phyloP scores from a whole-genome alignment of 2,113 vertebrate species.

The Eubucco bourcierii region DNA sequence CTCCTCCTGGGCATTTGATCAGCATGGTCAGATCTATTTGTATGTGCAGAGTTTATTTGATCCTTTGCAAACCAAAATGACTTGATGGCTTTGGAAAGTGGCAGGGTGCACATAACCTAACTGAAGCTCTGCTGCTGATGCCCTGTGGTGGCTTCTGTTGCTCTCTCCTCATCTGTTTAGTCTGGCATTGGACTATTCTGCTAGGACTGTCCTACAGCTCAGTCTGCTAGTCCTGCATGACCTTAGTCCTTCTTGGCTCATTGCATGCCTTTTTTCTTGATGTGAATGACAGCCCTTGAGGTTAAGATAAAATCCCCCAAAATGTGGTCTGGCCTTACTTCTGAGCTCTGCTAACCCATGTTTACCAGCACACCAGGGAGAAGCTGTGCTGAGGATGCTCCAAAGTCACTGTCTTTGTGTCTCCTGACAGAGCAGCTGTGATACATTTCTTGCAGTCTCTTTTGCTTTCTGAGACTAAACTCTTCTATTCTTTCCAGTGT shows the following conservation, averaged over 20 bases:
- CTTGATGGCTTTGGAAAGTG: background rate
- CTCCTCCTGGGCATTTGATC: background rate
- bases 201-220: background rate
- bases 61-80: background rate
- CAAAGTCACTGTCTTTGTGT: background rate
- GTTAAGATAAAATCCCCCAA: background rate
- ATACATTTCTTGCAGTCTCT: background rate
- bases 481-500: background rate
- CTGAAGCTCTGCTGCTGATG: background rate
- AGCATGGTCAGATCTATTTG: background rate
- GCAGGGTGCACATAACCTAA: background rate
- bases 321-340: background rate
- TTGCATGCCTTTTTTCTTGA: background rate
- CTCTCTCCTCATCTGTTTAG: background rate
- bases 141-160: background rate
- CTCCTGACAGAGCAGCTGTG: background rate
- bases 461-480: background rate
- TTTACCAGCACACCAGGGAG: background rate
- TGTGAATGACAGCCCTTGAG: background rate
- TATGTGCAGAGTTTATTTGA: slow-evolving; percentile 6
- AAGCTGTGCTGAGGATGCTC: background rate
- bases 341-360: background rate
- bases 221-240: background rate
- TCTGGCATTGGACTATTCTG: background rate
- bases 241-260: background rate